These are phyloP conservation scores for Loxodonta africana DNA, from an alignment of 2,113 vertebrate genomes.

Conservation along the genomic window DNA sequence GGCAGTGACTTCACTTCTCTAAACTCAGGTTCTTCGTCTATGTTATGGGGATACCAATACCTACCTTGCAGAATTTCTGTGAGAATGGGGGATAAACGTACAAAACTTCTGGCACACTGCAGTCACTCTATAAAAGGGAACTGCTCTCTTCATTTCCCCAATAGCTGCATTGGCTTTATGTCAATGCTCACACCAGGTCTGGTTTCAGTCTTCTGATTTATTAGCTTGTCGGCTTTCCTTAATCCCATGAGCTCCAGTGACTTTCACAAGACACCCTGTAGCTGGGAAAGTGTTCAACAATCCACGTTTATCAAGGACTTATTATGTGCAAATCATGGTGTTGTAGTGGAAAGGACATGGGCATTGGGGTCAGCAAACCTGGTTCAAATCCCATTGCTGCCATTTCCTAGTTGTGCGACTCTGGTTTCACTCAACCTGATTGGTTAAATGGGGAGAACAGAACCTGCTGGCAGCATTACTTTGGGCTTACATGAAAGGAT, in stretches of 20 bases:
- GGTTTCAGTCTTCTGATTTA: constrained; percentile 1
- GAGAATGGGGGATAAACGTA: background rate
- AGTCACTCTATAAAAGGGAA: background rate
- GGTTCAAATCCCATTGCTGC: background rate
- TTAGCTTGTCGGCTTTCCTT: background rate
- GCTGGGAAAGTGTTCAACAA: background rate
- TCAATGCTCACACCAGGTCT: background rate
- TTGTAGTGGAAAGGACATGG: background rate
- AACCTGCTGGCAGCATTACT: background rate
- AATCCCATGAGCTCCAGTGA: background rate
- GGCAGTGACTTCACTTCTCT: background rate
- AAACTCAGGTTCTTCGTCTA: background rate
- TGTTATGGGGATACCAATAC: background rate
- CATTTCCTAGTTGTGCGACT: background rate
- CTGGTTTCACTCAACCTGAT: background rate
- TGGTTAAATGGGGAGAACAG: background rate
- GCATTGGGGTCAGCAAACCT: background rate
- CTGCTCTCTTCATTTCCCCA: background rate
- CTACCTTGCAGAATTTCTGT: background rate
- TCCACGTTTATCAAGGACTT: background rate
- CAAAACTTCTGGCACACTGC: background rate
- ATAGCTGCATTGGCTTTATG: background rate
- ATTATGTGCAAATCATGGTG: background rate
- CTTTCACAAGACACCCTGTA: background rate
- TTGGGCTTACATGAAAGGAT: background rate